Evolutionary conservation across 2,888 invertebrate species (phyloP).

Genomic region (Eubasilissa splendida): DNA sequence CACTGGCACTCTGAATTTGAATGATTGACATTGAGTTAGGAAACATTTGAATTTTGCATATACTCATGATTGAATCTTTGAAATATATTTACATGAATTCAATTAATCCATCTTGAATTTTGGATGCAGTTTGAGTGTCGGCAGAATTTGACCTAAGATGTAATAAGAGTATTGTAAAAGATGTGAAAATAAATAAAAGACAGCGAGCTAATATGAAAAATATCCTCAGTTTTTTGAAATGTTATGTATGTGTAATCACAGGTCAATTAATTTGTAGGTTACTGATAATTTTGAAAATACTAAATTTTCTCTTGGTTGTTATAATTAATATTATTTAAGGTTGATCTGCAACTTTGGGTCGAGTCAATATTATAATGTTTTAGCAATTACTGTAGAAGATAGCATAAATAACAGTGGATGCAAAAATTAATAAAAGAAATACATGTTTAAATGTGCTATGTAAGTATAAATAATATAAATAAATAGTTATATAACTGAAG

Average conservation of each 20-base stretch:
- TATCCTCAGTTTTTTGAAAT: too few species aligned
- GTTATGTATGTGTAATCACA: too few species aligned
- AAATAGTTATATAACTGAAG: constrained; percentile 40
- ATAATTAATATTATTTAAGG: background rate
- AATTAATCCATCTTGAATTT: too few species aligned
- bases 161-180: too few species aligned
- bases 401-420: constrained; percentile 19
- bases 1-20: background rate
- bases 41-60: too few species aligned
- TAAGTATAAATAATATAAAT: constrained; percentile 43
- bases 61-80: background rate
- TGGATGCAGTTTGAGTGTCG: too few species aligned
- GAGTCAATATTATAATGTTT: constrained; percentile 3
- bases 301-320: background rate
- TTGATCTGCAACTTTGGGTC: background rate
- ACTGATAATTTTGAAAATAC: too few species aligned
- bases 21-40: background rate
- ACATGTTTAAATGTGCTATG: constrained; percentile 51
- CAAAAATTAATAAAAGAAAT: constrained; percentile 37
- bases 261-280: too few species aligned
- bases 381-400: constrained; percentile 7
- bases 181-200: too few species aligned
- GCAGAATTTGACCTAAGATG: too few species aligned
- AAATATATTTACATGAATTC: too few species aligned
- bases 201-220: too few species aligned